A percentile compares a stretch with the other conserved stretches of the same genome.
Evolutionary conservation across 23 tunicate species (phyloP).

Genomic region (Aplidium turbinatum): DNA sequence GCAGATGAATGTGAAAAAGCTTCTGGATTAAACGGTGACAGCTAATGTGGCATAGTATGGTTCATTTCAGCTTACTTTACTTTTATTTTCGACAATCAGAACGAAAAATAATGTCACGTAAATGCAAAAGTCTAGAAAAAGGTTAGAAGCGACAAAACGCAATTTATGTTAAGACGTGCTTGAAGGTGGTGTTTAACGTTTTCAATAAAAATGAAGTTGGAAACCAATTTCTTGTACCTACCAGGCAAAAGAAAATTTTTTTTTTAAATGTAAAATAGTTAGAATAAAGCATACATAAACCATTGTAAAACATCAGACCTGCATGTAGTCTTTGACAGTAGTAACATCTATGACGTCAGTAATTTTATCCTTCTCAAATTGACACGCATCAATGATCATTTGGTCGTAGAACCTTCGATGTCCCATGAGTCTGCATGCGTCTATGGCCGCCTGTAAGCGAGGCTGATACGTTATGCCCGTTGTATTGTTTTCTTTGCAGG

Average conservation of each 20-base stretch:
- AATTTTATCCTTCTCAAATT: conserved; percentile 89
- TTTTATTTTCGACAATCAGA: no score
- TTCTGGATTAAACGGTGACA: no score
- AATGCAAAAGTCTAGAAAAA: no score
- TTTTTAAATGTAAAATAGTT: not conserved
- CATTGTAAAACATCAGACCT: conserved; percentile 40
- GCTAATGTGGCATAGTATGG: no score
- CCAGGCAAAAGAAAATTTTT: not conserved
- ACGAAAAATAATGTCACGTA: not conserved
- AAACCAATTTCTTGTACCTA: not conserved
- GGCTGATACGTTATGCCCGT: no score
- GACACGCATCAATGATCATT: conserved; percentile 94
- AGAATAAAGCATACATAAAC: not conserved
- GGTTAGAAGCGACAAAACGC: no score
- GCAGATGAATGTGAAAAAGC: no score
- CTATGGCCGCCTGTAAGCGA: conserved; percentile 74
- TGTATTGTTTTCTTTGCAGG: no score
- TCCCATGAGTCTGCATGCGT: conserved; percentile 85
- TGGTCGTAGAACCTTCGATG: conserved; percentile 93
- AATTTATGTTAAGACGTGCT: no score
- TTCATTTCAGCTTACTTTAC: not conserved
- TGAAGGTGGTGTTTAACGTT: no score
- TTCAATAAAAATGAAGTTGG: no score
- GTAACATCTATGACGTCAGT: conserved; percentile 90
- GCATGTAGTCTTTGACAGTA: conserved; percentile 92